These are phyloP conservation scores for Thymallus thymallus DNA, from an alignment of 2,113 vertebrate species.

Conservation along the genomic window DNA sequence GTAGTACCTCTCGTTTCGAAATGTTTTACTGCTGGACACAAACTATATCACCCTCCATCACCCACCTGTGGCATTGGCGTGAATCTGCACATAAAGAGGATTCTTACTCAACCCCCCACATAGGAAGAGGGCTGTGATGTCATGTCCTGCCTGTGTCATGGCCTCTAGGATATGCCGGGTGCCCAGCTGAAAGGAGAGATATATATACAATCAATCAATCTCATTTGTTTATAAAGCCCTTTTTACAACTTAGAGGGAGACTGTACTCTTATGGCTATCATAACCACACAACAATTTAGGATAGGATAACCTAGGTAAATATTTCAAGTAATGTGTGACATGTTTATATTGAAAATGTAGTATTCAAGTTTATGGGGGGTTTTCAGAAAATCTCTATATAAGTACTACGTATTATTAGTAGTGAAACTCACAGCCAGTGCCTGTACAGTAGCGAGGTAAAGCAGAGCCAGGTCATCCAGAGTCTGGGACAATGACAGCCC, in stretches of 20 bases:
- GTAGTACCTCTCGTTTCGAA: no score
- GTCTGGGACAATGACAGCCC: slow-evolving; percentile 84
- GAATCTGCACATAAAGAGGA: slow-evolving; percentile 87
- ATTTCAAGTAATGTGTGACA: no score
- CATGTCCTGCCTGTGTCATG: slow-evolving; percentile 85
- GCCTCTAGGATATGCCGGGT: slow-evolving; percentile 88
- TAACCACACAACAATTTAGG: background rate
- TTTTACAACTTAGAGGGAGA: background rate
- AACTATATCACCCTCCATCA: background rate
- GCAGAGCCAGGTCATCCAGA: slow-evolving; percentile 88
- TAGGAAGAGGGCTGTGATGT: slow-evolving; percentile 84
- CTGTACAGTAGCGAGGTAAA: slow-evolving; percentile 92
- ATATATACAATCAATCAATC: background rate
- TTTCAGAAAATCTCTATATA: no score
- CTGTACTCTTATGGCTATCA: background rate
- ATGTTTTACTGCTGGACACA: background rate
- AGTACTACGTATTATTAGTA: slow-evolving; percentile 14
- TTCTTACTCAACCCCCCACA: slow-evolving; percentile 98
- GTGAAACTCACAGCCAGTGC: slow-evolving; percentile 93
- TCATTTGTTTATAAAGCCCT: no score
- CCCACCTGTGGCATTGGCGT: slow-evolving; percentile 88
- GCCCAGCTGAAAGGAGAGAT: slow-evolving; percentile 78
- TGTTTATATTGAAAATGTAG: no score
- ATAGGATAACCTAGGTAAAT: background rate
- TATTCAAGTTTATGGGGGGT: no score